Evolutionary conservation across 2,797 vertebrate species (phyloP), one percentile per base, ranked within the genome.

Genomic region (Micromesistius poutassou): DNA sequence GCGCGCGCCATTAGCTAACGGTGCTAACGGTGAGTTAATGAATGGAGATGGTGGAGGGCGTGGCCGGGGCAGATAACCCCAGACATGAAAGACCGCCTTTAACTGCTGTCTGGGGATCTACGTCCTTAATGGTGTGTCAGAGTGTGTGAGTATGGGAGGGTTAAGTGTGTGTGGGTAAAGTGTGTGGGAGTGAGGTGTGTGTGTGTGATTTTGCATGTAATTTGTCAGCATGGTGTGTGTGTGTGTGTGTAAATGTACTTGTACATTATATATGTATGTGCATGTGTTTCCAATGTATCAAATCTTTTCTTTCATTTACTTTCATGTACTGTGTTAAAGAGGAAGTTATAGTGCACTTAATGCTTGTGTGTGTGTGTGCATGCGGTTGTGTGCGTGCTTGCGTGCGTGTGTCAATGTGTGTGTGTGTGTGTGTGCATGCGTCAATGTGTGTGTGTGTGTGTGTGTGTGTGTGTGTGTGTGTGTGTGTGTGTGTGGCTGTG

Each of bases 11-110:
- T 62, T 62, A 62, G 55, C 55, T 62, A 62, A 62, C 8, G 30
- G 55, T 75, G 77, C 78, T 75, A 82, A 79, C 33, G 30, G 79
- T 75, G 79, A 76, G 73, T 78, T 84, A 86, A 89, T 80, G 76
- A 82, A 78, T 77, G 74, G 70, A 33, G 74, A 33, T 55, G 46
- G 42, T n/a, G 1, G 30, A 31, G 74, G 71, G 14, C 16, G 30
- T 30, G 16, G 40, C 16, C 25, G 25, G 28, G 16, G 28, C 30
- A 38, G 13, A 62, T 62, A 31, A 74, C 30, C 38, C 7, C 40
- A 16, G 25, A 46, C 10, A 25, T 46, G 13, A 30, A 31, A 30
- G 73, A 31, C 7, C 50, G 74, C 42, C 50, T 75, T 31, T 75
- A 31, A 35, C 22, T 35, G 71, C 70, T 66, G 72, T 19, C 30